These are phyloP conservation scores for Acrocephalus kingi DNA, from an alignment of 2,113 vertebrate species.

Conservation along the genomic window DNA sequence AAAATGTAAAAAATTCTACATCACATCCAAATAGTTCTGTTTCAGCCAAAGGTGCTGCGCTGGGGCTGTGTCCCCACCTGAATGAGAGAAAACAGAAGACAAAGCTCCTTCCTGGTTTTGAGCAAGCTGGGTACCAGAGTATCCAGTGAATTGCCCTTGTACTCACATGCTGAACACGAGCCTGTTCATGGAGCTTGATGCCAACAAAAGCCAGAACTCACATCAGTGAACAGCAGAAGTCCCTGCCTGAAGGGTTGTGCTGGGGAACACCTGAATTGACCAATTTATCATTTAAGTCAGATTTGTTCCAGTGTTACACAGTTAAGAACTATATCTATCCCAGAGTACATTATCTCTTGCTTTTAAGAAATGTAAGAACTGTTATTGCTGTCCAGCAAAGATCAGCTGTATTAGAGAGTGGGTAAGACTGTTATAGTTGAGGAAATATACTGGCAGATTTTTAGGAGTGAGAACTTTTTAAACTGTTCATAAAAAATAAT, in stretches of 20 bases:
- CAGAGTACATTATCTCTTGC: neutral
- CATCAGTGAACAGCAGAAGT: conserved; percentile 15
- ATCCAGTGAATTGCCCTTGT: neutral
- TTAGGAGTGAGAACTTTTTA: conserved; percentile 80
- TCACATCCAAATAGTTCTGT: conserved; percentile 12
- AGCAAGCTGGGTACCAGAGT: neutral
- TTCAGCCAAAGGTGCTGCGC: conserved; percentile 52
- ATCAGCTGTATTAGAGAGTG: conserved; percentile 30
- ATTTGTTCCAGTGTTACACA: conserved; percentile 22
- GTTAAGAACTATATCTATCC: neutral
- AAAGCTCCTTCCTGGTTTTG: conserved; percentile 22
- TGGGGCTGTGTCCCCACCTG: conserved; percentile 14
- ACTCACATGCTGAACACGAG: neutral
- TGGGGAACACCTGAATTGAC: neutral
- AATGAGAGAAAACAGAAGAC: conserved; percentile 29
- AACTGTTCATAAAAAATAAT: conserved; percentile 68
- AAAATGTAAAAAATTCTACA: conserved; percentile 12
- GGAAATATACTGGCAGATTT: conserved; percentile 69
- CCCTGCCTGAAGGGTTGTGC: neutral
- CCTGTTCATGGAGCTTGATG: neutral
- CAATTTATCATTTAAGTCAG: neutral
- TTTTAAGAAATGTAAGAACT: conserved; percentile 47
- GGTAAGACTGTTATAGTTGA: conserved; percentile 41
- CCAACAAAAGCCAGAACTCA: conserved; percentile 15
- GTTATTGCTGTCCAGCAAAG: conserved; percentile 1